A percentile compares a stretch with the other conserved stretches of the same genome.
Evolutionary conservation across 2,113 vertebrate genomes (phyloP).

Genomic region (Triplophysa rosa): DNA sequence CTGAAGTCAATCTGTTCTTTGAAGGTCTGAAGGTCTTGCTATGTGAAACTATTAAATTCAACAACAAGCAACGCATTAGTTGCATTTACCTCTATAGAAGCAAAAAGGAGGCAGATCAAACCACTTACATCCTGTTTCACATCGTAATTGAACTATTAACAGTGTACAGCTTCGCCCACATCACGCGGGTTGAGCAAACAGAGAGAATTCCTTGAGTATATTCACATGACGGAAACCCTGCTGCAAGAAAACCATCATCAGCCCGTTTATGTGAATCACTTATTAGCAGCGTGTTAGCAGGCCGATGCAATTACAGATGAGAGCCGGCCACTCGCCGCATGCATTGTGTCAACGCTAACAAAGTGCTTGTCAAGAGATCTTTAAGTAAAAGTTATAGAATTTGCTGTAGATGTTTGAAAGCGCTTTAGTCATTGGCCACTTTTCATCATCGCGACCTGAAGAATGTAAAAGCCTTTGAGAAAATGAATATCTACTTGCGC

Average conservation of each 20-base stretch:
- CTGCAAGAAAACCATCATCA: background rate
- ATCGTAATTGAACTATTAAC: slow-evolving; percentile 39
- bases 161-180: slow-evolving; percentile 15
- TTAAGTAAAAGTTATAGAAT: background rate
- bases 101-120: slow-evolving; percentile 20
- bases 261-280: background rate
- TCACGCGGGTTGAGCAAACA: slow-evolving; percentile 15
- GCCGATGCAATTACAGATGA: slow-evolving; percentile 26
- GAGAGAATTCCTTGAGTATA: slow-evolving; percentile 20
- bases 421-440: background rate
- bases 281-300: slow-evolving; percentile 16
- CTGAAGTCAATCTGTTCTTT: too few species aligned
- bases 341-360: background rate
- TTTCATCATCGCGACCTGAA: background rate
- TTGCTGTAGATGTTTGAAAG: background rate
- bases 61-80: background rate
- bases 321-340: background rate
- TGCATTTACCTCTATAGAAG: background rate
- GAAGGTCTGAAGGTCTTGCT: too few species aligned
- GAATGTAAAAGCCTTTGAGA: background rate
- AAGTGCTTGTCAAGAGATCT: background rate
- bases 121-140: background rate
- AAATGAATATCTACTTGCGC: background rate
- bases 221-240: slow-evolving; percentile 13
- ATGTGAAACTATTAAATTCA: background rate